Conservation (phyloP, 53 echinoderm and acorn worm species). For the Paelopatides confundens region DNA sequence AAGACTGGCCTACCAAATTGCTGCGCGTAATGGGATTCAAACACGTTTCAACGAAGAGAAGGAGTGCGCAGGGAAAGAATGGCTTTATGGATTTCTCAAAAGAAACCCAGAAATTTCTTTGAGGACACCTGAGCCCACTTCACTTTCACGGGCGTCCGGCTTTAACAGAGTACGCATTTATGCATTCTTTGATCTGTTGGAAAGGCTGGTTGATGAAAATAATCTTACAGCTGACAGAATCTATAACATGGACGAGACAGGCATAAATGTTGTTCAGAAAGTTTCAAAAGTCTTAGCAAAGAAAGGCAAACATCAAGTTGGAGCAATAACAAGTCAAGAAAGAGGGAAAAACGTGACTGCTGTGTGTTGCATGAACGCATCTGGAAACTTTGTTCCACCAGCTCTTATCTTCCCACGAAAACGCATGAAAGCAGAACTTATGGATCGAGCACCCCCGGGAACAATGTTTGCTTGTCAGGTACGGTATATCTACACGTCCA, state of each 20-base stretch:
- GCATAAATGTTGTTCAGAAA: conserved; percentile 17
- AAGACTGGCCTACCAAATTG: conserved; percentile 10
- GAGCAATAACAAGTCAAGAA: not conserved
- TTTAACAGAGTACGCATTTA: not conserved
- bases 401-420: not conserved
- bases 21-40: not conserved
- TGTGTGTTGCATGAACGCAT: not conserved
- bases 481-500: no score
- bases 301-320: not conserved
- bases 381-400: conserved; percentile 3
- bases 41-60: not conserved
- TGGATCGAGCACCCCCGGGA: conserved; percentile 27
- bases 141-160: not conserved
- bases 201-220: not conserved
- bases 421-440: not conserved
- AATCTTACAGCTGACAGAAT: conserved; percentile 7
- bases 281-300: not conserved
- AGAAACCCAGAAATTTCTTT: conserved; percentile 1
- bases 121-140: conserved; percentile 51
- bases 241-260: conserved; percentile 46
- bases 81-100: not conserved
- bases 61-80: not conserved
- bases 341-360: not conserved
- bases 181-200: not conserved
- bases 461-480: conserved; percentile 14